Percentiles rank a stretch among this genome's conserved stretches.
These are phyloP conservation scores for Cavia porcellus DNA, from an alignment of 2,113 vertebrate species.

Conservation along the genomic window DNA sequence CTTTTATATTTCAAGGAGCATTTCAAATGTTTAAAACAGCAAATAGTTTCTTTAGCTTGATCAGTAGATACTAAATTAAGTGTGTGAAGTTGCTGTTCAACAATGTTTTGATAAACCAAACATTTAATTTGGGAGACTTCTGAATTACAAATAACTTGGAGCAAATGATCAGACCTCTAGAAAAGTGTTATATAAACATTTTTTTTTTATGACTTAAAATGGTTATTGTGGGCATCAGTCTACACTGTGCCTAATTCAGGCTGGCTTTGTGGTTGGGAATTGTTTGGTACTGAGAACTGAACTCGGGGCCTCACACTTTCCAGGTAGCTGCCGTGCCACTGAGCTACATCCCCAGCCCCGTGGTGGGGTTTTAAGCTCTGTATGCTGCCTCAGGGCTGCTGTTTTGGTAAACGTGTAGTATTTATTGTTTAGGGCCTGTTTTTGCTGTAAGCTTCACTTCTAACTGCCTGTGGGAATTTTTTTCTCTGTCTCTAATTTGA, in stretches of 20 bases:
- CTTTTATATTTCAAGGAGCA: slow-evolving; percentile 22
- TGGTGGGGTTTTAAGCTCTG: neutral
- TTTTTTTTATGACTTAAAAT: slow-evolving; percentile 20
- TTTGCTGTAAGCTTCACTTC: slow-evolving; percentile 6
- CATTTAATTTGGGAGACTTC: slow-evolving; percentile 27
- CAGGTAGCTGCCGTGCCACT: neutral
- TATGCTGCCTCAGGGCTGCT: neutral
- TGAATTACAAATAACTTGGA: slow-evolving; percentile 34
- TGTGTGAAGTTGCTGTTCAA: slow-evolving; percentile 1
- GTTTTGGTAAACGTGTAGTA: neutral
- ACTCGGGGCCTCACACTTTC: neutral
- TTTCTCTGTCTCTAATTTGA: neutral
- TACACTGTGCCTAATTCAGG: neutral
- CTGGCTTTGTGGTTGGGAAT: neutral
- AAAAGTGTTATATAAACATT: neutral
- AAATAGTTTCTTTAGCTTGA: slow-evolving; percentile 51
- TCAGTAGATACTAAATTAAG: slow-evolving; percentile 25
- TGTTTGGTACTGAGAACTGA: neutral
- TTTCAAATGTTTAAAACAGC: slow-evolving; percentile 7
- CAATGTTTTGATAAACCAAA: slow-evolving; percentile 18
- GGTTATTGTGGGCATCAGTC: neutral
- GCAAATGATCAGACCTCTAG: neutral
- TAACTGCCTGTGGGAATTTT: neutral
- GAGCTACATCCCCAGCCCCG: neutral
- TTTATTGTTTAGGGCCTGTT: neutral